Conservation (phyloP, 2,797 vertebrate species). For the Graptemys geographica region DNA sequence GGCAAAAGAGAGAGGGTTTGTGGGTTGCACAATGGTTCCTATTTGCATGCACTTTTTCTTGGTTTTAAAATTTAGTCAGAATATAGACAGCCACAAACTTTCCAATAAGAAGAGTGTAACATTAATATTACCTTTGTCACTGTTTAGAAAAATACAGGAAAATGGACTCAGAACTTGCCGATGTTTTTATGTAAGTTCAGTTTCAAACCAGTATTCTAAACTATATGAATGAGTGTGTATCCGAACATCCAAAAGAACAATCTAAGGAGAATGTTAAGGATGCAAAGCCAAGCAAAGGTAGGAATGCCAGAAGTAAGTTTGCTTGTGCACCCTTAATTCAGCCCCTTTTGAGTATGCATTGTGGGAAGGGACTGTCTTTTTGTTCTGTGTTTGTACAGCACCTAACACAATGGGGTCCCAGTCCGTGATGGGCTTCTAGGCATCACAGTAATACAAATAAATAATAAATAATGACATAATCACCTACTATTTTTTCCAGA, state of each 20-base stretch:
- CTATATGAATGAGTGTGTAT: neutral
- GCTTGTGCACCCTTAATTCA: conserved; percentile 5
- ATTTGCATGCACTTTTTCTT: neutral
- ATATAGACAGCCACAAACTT: neutral
- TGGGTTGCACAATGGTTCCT: neutral
- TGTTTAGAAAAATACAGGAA: neutral
- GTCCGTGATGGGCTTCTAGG: no score
- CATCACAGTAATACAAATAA: no score
- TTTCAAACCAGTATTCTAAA: neutral
- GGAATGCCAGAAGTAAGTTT: conserved; percentile 5
- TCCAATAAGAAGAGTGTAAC: neutral
- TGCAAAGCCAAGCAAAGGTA: neutral
- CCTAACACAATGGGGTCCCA: no score
- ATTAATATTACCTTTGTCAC: neutral
- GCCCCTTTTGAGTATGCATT: neutral
- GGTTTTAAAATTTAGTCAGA: neutral
- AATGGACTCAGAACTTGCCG: neutral
- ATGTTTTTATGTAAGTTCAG: no score
- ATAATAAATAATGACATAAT: neutral
- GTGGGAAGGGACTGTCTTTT: neutral
- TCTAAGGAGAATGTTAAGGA: neutral
- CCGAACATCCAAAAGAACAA: neutral
- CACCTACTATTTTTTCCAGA: rapidly evolving
- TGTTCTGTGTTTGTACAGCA: no score
- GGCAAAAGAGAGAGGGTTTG: neutral